Percentiles rank a stretch among this genome's conserved stretches.
Conservation (phyloP, 2,113 vertebrate genomes). For the Athene noctua region DNA sequence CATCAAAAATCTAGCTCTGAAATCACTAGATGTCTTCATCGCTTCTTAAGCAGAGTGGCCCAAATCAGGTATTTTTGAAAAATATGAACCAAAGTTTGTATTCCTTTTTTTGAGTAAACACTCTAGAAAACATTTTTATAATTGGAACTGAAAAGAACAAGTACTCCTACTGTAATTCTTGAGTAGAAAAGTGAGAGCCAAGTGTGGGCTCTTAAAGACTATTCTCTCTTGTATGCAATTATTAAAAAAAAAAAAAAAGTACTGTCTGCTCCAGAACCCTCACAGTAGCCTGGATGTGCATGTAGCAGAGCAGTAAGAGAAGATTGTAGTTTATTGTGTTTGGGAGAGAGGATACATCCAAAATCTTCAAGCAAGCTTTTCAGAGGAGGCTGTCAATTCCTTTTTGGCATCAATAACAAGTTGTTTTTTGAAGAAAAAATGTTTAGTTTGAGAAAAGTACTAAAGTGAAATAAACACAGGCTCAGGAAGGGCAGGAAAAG, state of each 20-base stretch:
- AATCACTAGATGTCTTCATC: not conserved
- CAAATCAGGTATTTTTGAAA: not conserved
- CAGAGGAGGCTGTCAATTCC: not conserved
- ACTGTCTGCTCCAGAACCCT: not conserved
- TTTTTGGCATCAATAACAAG: not conserved
- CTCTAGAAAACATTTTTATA: not conserved
- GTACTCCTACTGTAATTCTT: not conserved
- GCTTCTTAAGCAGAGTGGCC: not conserved
- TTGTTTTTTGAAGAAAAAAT: not conserved
- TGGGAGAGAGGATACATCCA: not conserved
- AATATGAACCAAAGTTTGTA: not conserved
- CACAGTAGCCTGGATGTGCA: not conserved
- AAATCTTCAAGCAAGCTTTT: not conserved
- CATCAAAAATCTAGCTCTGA: not conserved
- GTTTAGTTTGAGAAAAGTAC: not conserved
- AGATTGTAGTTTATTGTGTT: not conserved
- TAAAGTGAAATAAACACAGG: not conserved
- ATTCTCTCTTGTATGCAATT: not conserved
- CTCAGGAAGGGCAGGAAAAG: not conserved
- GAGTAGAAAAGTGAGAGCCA: not conserved
- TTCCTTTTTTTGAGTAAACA: not conserved
- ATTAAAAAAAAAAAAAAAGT: not conserved
- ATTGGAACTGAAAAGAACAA: not conserved
- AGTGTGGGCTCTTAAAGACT: not conserved
- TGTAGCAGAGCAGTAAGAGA: not conserved